Evolutionary conservation across 2,888 invertebrate species (phyloP), one percentile per base, ranked within the genome.

Genomic region (Agrotis exclamationis): DNA sequence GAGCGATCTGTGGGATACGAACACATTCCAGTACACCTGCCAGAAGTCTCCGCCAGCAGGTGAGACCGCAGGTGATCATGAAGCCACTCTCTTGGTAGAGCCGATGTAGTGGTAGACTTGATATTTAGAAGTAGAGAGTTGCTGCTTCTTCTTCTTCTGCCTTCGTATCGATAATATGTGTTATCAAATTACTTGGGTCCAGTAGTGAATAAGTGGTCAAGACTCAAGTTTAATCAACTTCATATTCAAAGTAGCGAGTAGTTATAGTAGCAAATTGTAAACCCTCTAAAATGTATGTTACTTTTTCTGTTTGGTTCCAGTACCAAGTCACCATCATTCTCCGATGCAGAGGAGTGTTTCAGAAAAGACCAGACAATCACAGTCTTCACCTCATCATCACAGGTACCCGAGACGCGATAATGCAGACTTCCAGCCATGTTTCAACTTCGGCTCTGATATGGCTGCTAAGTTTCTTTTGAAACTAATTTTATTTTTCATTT

Each of bases 1-100:
- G 87, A 97, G 97, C 84, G 97, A 97, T 86, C 91, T 97, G n/a
- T 97, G 97, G 97, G 97, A 97, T 81, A 97, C 97, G 0, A 97
- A 96, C 76, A 97, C 97, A 0, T 96, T 97, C 79, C 97, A 97
- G 76, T 96, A 96, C 74, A 96, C 95, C 1, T 95, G 95, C 71
- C 95, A 96, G 83, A 96, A 96, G 81, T 90, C 95, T 13, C 95
- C 95, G 6, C 94, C 93, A 74, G 89, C 91, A 79, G 79, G 79
- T 87, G 87, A 89, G 86, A 22, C 78, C 57, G 56, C 87, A 81
- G 83, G 84, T 86, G 84, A 85, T 84, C 78, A 56, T 39, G 45
- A 45, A 73, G 65, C 68, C 56, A 58, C 45, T 59, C 39, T 51
- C 24, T 80, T 68, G 33, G 62, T 57, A 67, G 74, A 74, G 2